A percentile compares a stretch with the other conserved stretches of the same genome.
Conservation (phyloP, 2,888 invertebrate species). For the Cyclophora albipunctata region DNA sequence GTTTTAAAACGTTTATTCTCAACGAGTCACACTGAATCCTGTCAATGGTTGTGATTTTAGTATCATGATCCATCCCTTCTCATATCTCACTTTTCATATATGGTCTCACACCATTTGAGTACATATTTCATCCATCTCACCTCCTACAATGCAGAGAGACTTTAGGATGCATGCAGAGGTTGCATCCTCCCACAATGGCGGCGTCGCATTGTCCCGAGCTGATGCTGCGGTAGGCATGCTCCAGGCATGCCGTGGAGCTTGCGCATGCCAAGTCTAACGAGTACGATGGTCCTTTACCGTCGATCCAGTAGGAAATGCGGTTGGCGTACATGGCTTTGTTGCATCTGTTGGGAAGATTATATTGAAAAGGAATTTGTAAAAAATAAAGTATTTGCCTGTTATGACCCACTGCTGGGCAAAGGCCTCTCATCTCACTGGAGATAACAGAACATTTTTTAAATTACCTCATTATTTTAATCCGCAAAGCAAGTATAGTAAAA, state of each 20-base stretch:
- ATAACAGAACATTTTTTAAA: too few relatives aligned
- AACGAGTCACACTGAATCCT: too few relatives aligned
- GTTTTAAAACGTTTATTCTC: too few relatives aligned
- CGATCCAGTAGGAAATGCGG: slow-evolving; percentile 45
- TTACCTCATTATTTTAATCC: too few relatives aligned
- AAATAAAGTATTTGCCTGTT: background rate
- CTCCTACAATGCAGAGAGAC: slow-evolving; percentile 28
- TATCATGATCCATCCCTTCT: too few relatives aligned
- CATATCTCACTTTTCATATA: too few relatives aligned
- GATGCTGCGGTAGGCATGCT: slow-evolving; percentile 38
- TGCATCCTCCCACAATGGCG: slow-evolving; percentile 77
- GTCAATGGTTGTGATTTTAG: too few relatives aligned
- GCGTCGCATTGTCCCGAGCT: slow-evolving; percentile 39
- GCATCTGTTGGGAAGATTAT: slow-evolving; percentile 23
- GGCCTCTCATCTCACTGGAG: too few relatives aligned
- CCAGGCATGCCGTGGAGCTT: slow-evolving; percentile 34
- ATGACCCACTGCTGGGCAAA: too few relatives aligned
- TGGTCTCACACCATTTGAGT: too few relatives aligned
- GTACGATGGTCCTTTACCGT: slow-evolving; percentile 39
- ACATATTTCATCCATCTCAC: slow-evolving; percentile 13
- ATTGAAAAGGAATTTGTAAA: background rate
- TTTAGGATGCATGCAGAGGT: slow-evolving; percentile 70
- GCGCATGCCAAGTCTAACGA: slow-evolving; percentile 33
- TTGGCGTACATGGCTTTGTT: slow-evolving; percentile 44
- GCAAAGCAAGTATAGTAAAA: too few relatives aligned